A percentile compares a stretch with the other conserved stretches of the same genome.
Conservation (phyloP, 2,113 vertebrate genomes). For the Sorex fumeus region DNA sequence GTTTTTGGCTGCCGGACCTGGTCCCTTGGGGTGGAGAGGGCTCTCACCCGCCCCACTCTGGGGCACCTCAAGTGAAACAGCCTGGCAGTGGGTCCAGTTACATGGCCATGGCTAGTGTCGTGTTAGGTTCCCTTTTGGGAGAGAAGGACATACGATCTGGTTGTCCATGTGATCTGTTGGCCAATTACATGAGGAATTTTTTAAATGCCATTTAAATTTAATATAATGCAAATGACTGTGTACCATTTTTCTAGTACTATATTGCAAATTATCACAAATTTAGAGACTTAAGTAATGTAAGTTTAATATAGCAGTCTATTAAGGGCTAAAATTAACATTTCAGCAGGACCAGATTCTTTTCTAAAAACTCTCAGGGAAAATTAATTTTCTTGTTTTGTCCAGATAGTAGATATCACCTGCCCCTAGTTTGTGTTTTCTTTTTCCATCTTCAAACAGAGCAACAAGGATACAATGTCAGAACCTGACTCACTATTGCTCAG, state of each 20-base stretch:
- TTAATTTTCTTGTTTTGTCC: neutral
- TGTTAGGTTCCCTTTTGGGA: too few species aligned
- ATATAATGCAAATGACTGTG: neutral
- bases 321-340: neutral
- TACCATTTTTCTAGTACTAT: neutral
- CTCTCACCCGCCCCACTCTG: too few species aligned
- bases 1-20: too few species aligned
- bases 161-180: too few species aligned
- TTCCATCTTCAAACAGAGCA: neutral
- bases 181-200: too few species aligned
- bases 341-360: neutral
- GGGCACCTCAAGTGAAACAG: too few species aligned
- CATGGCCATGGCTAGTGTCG: too few species aligned
- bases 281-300: neutral
- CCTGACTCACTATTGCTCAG: neutral
- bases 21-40: too few species aligned
- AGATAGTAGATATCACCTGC: neutral
- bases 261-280: too few species aligned
- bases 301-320: too few species aligned
- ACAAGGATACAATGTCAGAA: fast-evolving
- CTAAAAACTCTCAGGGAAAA: neutral
- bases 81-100: too few species aligned
- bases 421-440: neutral
- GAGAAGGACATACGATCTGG: too few species aligned
- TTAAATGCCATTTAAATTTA: neutral